phyloP scores from a whole-genome alignment of 92 coral and sea anemone genomes.

The Epizoanthus scotinus region DNA sequence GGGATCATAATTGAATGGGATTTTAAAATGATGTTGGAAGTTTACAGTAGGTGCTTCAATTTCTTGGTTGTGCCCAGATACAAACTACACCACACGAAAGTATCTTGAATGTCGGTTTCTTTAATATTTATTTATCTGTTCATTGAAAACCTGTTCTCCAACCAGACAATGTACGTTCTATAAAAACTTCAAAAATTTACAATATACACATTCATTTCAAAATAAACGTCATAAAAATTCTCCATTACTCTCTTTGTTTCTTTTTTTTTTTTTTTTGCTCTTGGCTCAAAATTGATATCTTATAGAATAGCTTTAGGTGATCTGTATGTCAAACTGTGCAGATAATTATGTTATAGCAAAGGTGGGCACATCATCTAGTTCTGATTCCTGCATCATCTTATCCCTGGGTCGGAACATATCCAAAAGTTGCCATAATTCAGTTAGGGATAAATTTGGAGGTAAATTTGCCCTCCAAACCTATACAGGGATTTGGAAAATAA shows the following conservation, averaged over 20 bases:
- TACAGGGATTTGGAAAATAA: too few species aligned
- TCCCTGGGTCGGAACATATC: too few species aligned
- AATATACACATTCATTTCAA: conserved; percentile 41
- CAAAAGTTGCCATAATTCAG: too few species aligned
- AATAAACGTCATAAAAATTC: conserved; percentile 38
- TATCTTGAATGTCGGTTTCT: conserved; percentile 3
- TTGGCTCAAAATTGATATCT: background rate
- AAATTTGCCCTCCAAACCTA: too few species aligned
- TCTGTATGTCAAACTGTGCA: background rate
- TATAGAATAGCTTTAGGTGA: conserved; percentile 9
- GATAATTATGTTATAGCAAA: background rate
- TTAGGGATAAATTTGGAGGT: too few species aligned
- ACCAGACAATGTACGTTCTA: conserved; percentile 30
- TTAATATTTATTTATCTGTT: conserved; percentile 36
- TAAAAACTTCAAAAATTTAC: conserved; percentile 36
- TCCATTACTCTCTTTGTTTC: conserved; percentile 11
- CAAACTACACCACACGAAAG: background rate
- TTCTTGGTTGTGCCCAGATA: too few species aligned
- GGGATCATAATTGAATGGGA: too few species aligned
- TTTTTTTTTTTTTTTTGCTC: background rate
- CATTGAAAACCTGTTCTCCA: conserved; percentile 37
- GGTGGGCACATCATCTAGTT: background rate
- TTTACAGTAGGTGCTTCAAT: too few species aligned
- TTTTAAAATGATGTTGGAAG: too few species aligned
- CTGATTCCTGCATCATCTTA: background rate